Conservation (phyloP, 2,888 invertebrate genomes). For the Lasioglossum vierecki region DNA sequence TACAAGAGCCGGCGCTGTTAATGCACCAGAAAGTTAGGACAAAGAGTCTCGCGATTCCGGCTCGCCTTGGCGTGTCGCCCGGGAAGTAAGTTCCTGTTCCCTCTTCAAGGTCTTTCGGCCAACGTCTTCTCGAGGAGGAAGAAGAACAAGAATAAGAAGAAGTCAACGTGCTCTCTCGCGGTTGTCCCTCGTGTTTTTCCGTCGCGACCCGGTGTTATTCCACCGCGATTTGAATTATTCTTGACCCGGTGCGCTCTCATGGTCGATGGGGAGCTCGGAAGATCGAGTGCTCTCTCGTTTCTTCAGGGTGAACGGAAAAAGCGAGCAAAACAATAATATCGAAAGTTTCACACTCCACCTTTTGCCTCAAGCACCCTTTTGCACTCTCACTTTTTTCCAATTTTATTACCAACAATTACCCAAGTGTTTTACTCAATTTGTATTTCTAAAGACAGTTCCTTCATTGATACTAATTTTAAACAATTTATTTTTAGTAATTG, state of each 20-base stretch:
- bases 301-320: neutral
- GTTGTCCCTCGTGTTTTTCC: constrained; percentile 46
- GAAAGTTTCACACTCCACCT: neutral
- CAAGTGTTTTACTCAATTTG: neutral
- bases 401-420: too few relatives aligned
- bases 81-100: constrained; percentile 75
- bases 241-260: constrained; percentile 37
- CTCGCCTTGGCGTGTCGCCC: constrained; percentile 73
- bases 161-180: constrained; percentile 69
- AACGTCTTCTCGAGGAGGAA: neutral
- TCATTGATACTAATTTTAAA: neutral
- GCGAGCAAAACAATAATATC: neutral
- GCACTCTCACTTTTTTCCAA: neutral
- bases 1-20: constrained; percentile 16
- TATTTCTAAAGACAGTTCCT: neutral
- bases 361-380: neutral
- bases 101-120: constrained; percentile 73
- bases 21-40: constrained; percentile 52
- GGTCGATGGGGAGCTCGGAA: constrained; percentile 14
- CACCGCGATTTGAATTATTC: constrained; percentile 25
- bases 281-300: constrained; percentile 1
- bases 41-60: constrained; percentile 66
- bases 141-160: constrained; percentile 34
- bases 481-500: neutral
- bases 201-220: constrained; percentile 32